Base-by-base conservation (phyloP, 2,797 vertebrate genomes). In the Lithobates pipiens region DNA sequence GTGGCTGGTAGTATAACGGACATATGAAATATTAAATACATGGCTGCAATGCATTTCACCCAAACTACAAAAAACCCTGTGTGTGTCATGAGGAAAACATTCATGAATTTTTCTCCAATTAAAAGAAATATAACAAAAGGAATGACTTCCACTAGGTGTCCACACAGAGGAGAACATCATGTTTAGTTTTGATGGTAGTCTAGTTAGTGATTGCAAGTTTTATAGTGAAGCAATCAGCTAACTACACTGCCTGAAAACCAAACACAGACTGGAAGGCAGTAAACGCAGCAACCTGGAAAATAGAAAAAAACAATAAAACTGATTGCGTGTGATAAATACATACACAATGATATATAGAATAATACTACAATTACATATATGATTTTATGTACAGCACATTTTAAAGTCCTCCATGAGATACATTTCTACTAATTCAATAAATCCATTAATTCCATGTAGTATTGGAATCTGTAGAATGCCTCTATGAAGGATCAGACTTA, bases 171-270 rank as follows among this genome's bases (percentile, higher is more conserved):
- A 61, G 54, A 61, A 91, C 92, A 92, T 90, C 91, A 93, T 93
- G 90, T 89, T 91, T 91, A 90, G 94, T 94, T 95, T 95, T 93
- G 94, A 88, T 96, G 96, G 96, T 94, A 96, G 95, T 96, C 93
- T 91, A 90, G 93, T 93, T 96, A 97, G 96, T 97, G 97, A 97
- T 97, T 97, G 95, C 57, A 87, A 72, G 36, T 16, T 7, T 0
- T 11, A 2, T 81, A 68, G 18, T 63, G 89, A 93, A 93, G 96
- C 96, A 97, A 97, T 97, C 97, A 96, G 94, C 94, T 97, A 97
- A 97, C 93, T 92, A 94, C 97, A 98, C 97, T 98, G 97, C 97
- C 96, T 97, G 89, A 95, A 97, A 95, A 96, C 94, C 95, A 94
- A 95, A 95, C 91, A 94, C 83, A 71, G 86, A 81, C 73, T 70